A percentile compares a stretch with the other conserved stretches of the same genome.
Evolutionary conservation across 2,113 vertebrate genomes (phyloP).

Genomic region (Vicugna pacos): DNA sequence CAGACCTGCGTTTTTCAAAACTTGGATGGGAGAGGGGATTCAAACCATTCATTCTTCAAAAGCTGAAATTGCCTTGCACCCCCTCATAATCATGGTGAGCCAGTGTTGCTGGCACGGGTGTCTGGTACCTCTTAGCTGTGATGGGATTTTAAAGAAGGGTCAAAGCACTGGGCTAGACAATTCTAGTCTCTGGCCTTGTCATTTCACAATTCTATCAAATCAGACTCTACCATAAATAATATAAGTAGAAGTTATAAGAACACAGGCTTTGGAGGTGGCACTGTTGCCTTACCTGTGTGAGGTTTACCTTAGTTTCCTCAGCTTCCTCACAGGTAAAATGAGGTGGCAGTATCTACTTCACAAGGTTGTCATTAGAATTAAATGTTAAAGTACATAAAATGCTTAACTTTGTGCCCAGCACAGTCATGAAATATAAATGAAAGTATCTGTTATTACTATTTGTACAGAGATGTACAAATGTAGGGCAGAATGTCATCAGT

Average conservation of each 20-base stretch:
- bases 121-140: not conserved
- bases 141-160: not conserved
- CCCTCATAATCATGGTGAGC: not conserved
- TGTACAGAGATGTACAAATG: not conserved
- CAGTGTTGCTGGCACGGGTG: not conserved
- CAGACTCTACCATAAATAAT: not conserved
- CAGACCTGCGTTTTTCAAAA: slow-evolving; percentile 22
- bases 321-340: slow-evolving; percentile 33
- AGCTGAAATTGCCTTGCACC: not conserved
- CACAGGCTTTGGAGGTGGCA: not conserved
- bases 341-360: not conserved
- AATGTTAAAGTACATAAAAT: not conserved
- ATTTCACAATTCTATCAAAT: slow-evolving; percentile 14
- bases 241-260: not conserved
- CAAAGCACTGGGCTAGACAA: not conserved
- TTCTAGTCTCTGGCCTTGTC: not conserved
- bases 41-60: slow-evolving; percentile 3
- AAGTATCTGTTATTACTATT: not conserved
- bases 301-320: not conserved
- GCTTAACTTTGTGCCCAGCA: slow-evolving; percentile 26
- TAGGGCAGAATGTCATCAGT: not conserved
- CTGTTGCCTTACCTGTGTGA: not conserved
- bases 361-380: not conserved
- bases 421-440: not conserved
- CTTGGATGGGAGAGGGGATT: not conserved